Base-by-base conservation (phyloP, 2,113 vertebrate species). In the Pelecanoides urinatrix region DNA sequence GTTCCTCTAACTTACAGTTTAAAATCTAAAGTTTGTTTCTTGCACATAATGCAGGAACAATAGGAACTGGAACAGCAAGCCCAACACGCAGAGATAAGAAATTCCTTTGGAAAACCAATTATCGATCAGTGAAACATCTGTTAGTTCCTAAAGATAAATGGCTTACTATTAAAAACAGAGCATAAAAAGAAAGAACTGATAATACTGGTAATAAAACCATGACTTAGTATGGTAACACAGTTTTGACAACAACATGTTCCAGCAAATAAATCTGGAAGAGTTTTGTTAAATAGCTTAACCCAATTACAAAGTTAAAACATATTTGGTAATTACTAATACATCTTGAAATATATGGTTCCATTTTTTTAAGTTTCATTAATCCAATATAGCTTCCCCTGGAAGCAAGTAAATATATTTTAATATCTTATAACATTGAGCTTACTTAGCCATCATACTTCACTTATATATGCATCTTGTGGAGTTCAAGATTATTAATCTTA, bases 401-500 rank as follows among this genome's bases (percentile, higher is more conserved):
- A 91, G 29, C 26, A 90, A 68, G 16, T 22, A 87, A 71, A 85
- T 49, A 36, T 8, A 68, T 58, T 40, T 76, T 52, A 65, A 6
- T 40, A 45, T 50, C 34, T 79, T 32, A 2, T 2, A 77, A 92
- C 85, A 86, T 2, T 59, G 34, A 73, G 3, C 7, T 67, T 73
- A 44, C 75, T n/a, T 63, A 78, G 26, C 49, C 3, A n/a, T 80
- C 72, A 47, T 52, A 63, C 18, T 68, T 71, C 62, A 71, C 25
- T 23, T 79, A 56, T 5, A 68, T 14, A 26, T 59, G 44, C 7
- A 13, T 14, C 44, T 58, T 40, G 70, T 56, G 21, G 85, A 81
- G 17, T 25, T 27, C 65, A 76, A 52, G 32, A n/a, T 74, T 44
- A 89, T 62, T 29, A 21, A 23, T 55, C 98, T 97, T 97, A 99